Percentiles rank a stretch among this genome's conserved stretches.
These are phyloP conservation scores for Calliscelio sp. DNA, from an alignment of 2,888 invertebrate species.

Conservation along the genomic window DNA sequence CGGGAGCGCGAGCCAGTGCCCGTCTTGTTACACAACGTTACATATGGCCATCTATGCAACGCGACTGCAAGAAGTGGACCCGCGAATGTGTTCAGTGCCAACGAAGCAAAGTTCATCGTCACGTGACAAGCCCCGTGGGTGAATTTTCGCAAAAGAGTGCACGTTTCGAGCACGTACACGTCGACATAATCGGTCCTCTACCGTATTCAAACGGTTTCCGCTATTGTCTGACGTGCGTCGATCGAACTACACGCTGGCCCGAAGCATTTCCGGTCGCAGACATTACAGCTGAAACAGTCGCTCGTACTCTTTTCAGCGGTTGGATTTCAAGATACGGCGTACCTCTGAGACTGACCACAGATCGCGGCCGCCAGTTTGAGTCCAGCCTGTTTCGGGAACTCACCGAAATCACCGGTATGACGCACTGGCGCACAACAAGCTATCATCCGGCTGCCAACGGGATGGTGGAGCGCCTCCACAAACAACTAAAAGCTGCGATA, in stretches of 20 bases:
- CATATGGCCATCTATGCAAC: conserved; percentile 82
- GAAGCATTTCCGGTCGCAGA: conserved; percentile 57
- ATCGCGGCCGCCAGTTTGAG: conserved; percentile 77
- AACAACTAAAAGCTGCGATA: conserved; percentile 35
- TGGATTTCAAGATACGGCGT: conserved; percentile 73
- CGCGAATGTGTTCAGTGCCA: conserved; percentile 74
- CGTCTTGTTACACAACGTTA: conserved; percentile 80
- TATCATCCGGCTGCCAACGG: conserved; percentile 68
- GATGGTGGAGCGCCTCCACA: conserved; percentile 68
- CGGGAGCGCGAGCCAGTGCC: conserved; percentile 74
- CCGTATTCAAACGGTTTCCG: conserved; percentile 44
- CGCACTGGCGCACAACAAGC: conserved; percentile 50
- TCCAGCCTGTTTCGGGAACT: conserved; percentile 69
- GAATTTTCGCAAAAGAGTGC: conserved; percentile 74
- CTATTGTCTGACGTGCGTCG: conserved; percentile 82
- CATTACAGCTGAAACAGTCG: conserved; percentile 71
- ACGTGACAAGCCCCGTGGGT: conserved; percentile 45
- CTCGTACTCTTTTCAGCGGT: conserved; percentile 48
- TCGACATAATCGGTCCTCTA: conserved; percentile 79
- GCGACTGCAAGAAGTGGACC: conserved; percentile 81
- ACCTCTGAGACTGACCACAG: conserved; percentile 72
- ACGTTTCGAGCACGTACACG: conserved; percentile 80
- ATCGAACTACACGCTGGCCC: conserved; percentile 77
- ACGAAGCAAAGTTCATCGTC: conserved; percentile 68
- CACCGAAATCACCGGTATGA: conserved; percentile 25